Conservation (phyloP, 2,797 vertebrate species). For the Pteronotus mesoamericanus region DNA sequence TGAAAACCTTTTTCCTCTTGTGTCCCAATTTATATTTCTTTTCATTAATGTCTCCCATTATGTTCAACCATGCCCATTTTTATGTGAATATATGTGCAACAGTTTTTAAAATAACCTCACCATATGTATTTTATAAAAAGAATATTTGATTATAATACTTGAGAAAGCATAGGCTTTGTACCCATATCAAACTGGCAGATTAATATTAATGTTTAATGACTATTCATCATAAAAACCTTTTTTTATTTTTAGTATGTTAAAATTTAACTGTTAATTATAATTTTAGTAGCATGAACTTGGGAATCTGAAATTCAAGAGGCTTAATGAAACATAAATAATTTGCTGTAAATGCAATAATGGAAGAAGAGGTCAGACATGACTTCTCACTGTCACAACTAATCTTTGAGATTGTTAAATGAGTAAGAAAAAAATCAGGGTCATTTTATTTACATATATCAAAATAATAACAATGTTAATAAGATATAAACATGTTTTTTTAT, state of each 20-base stretch:
- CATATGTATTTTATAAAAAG: constrained; percentile 41
- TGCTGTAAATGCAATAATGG: constrained; percentile 10
- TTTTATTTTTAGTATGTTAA: constrained; percentile 30
- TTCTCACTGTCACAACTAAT: constrained; percentile 30
- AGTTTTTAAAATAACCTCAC: constrained; percentile 1
- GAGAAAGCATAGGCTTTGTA: not conserved
- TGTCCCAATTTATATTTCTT: constrained; percentile 48
- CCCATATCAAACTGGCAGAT: constrained; percentile 24
- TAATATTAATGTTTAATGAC: constrained; percentile 47
- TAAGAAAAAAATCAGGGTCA: not conserved
- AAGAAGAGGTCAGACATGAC: constrained; percentile 15
- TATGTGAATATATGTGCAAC: constrained; percentile 35
- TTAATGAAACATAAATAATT: constrained; percentile 34
- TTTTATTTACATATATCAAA: constrained; percentile 5
- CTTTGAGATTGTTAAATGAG: not conserved
- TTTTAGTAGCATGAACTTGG: constrained; percentile 47
- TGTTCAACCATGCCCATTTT: constrained; percentile 34
- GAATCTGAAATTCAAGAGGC: constrained; percentile 37
- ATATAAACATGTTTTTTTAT: not conserved
- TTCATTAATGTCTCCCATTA: constrained; percentile 65
- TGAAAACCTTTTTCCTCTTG: constrained; percentile 43
- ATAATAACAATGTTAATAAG: not conserved
- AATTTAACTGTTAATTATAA: constrained; percentile 66
- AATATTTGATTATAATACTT: constrained; percentile 56
- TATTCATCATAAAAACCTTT: not conserved